phyloP scores from a whole-genome alignment of 2,888 invertebrate species.

The Macrophya alboannulata region DNA sequence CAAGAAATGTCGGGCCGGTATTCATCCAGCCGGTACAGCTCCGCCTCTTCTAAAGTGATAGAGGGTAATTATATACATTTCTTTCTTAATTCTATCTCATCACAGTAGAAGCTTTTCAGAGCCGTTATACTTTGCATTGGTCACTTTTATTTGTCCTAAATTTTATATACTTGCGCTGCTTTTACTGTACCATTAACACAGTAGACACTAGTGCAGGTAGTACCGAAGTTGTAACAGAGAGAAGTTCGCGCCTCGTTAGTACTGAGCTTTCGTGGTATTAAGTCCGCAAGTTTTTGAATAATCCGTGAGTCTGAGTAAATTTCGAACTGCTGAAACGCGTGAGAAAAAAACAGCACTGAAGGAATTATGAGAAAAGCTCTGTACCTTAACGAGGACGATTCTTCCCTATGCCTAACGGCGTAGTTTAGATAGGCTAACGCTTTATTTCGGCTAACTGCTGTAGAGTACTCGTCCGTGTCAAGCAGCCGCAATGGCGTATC shows the following conservation, averaged over 20 bases:
- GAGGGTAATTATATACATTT: slow-evolving; percentile 81
- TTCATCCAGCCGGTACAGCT: slow-evolving; percentile 83
- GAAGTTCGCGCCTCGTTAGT: slow-evolving; percentile 6
- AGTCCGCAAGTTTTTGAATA: not conserved
- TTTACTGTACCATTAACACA: slow-evolving; percentile 32
- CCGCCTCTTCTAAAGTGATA: slow-evolving; percentile 84
- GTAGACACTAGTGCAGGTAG: not conserved
- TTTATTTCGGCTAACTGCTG: slow-evolving; percentile 57
- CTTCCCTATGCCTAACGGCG: not conserved
- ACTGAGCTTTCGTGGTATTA: not conserved
- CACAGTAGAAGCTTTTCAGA: not conserved
- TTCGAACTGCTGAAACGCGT: no score
- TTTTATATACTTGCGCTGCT: slow-evolving; percentile 28
- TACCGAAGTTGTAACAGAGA: not conserved
- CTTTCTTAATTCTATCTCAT: not conserved
- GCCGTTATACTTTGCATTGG: not conserved
- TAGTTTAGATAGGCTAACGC: slow-evolving; percentile 37
- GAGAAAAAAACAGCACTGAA: not conserved
- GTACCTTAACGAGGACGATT: slow-evolving; percentile 11
- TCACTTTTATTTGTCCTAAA: slow-evolving; percentile 14
- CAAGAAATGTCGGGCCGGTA: slow-evolving; percentile 78
- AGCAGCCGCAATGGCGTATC: slow-evolving; percentile 74
- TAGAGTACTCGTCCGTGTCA: slow-evolving; percentile 78
- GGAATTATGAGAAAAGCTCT: not conserved
- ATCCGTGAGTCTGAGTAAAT: no score